Percentiles rank a stretch among this genome's conserved stretches.
These are phyloP conservation scores for Dryas iulia DNA, from an alignment of 1,140 invertebrate species.

Conservation along the genomic window DNA sequence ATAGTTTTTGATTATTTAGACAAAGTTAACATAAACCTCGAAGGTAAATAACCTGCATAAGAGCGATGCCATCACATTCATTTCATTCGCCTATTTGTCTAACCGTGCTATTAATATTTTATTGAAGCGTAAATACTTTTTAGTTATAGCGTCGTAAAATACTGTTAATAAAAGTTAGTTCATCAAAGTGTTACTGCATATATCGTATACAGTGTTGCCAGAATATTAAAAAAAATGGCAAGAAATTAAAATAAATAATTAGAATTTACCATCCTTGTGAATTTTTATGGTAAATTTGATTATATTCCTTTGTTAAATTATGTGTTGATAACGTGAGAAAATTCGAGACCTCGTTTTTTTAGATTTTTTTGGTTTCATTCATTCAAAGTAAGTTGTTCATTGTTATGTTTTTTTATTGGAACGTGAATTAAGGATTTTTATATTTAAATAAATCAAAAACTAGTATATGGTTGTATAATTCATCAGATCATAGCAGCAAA, in stretches of 20 bases:
- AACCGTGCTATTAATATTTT: constrained; percentile 29
- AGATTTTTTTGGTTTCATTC: neutral
- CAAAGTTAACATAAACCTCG: neutral
- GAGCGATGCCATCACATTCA: neutral
- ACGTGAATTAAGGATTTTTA: neutral
- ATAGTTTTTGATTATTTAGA: neutral
- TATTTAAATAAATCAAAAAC: no score
- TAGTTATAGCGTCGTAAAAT: constrained; percentile 34
- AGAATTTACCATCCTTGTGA: neutral
- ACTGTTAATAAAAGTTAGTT: constrained; percentile 24
- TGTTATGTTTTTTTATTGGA: neutral
- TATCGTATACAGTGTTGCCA: neutral
- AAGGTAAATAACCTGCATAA: constrained; percentile 5
- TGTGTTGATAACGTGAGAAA: neutral
- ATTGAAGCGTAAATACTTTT: constrained; percentile 27
- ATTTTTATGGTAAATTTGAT: neutral
- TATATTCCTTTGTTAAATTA: neutral
- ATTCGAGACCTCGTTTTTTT: neutral
- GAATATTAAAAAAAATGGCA: neutral
- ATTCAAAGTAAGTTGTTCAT: neutral
- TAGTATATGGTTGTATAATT: no score
- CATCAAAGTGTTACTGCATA: constrained; percentile 26
- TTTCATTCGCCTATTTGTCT: constrained; percentile 15
- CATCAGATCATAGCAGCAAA: no score
- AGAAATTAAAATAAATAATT: neutral